Evolutionary conservation across 1,140 invertebrate genomes (phyloP), one percentile per base, ranked within the genome.

Genomic region (Stenopsyche tienmushanensis): DNA sequence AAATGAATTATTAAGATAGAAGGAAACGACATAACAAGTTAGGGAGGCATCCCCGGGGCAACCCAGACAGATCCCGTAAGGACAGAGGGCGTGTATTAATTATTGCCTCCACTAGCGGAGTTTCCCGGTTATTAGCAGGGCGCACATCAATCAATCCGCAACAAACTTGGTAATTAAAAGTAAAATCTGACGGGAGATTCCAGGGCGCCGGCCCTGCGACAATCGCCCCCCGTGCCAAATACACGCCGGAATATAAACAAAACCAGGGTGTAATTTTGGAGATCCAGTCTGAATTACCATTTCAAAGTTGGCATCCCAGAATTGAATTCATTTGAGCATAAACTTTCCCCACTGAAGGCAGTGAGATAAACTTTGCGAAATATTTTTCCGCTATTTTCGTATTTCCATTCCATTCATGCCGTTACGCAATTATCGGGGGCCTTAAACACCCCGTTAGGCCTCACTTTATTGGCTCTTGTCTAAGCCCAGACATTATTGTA

Each of bases 1-100:
- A 50, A 52, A 62, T 39, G 60, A 62, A 62, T 62, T 62, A 62
- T 52, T 62, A 52, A 62, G 60, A 62, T 60, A 57, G 53, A 57
- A 57, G 53, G 57, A 60, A 45, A 47, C 57, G 57, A 47, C 57
- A 24, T 60, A 60, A 60, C 57, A 60, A 60, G 42, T 60, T 60
- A 21, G 21, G 25, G 10, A 17, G 2, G 3, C 29, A 54, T 23
- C n/a, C 53, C 25, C 3, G n/a, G 26, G 53, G 25, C 21, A 25
- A 23, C 25, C 25, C 50, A 24, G 50, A 15, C 26, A 18, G 50
- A 42, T 42, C 20, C 53, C 9, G 29, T 13, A 13, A 13, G 29
- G 29, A 34, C 29, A 34, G 26, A 29, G 26, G 23, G 42, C 17
- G 18, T 24, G 57, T 60, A 60, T 60, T 60, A 60, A 60, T 60